Base-by-base conservation (phyloP, 2,888 invertebrate species). In the Empis livida region DNA sequence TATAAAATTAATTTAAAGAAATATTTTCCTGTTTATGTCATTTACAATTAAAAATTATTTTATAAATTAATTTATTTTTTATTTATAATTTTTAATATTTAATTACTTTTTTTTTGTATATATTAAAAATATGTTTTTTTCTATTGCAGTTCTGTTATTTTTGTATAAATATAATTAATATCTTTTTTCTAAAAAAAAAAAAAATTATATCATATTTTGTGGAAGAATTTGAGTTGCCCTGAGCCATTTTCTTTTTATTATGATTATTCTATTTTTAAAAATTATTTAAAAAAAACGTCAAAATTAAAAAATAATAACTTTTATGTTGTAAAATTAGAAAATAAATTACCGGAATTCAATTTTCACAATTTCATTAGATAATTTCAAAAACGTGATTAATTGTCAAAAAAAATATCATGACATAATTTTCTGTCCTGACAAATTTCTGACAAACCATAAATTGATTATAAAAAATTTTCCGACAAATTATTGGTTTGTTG, bases 191-290 rank as follows among this genome's bases (percentile, higher is more conserved):
- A n/a, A n/a, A n/a, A n/a, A n/a, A n/a, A n/a, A n/a, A n/a, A n/a
- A n/a, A n/a, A n/a, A n/a, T n/a, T n/a, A n/a, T n/a, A n/a, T n/a
- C n/a, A n/a, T n/a, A n/a, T 54, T 51, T 35, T n/a, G 5, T 68
- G 68, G 68, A 68, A 68, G 68, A 68, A 66, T 67, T 67, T 65
- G 67, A 67, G 66, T 66, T 66, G 66, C 68, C 69, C 68, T 68
- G 68, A 69, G 69, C 68, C 63, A 61, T 65, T 68, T 60, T 50
- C n/a, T n/a, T 51, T 54, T 54, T 56, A 53, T 8, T 47, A 50
- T 52, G n/a, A 47, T 55, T 54, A 52, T 41, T 45, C 27, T 43
- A 27, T 6, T 16, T 42, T 30, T 16, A 13, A 13, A 32, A 13
- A n/a, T 8, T 35, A 35, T n/a, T 13, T 35, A 35, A 35, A 13